Conservation (phyloP, 1,140 invertebrate species). For the Drosophila sechellia region DNA sequence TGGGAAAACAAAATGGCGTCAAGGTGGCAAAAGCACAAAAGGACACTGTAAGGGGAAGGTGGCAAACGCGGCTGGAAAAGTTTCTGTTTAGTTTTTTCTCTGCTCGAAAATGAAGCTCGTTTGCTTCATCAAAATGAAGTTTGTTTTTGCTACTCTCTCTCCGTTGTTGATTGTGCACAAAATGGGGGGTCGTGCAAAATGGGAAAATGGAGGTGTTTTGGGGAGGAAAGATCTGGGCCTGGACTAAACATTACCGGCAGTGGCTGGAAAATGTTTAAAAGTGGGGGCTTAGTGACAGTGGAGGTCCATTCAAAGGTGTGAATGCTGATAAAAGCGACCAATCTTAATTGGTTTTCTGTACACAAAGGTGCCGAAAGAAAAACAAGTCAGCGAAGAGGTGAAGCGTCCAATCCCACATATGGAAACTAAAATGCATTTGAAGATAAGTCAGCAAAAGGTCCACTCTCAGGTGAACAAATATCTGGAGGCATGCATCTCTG, state of each 20-base stretch:
- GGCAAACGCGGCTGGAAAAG: constrained; percentile 53
- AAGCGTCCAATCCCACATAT: constrained; percentile 17
- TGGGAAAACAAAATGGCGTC: constrained; percentile 72
- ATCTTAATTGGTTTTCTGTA: constrained; percentile 71
- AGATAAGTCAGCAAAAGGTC: constrained; percentile 9
- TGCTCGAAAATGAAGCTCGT: constrained; percentile 58
- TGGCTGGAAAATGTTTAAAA: constrained; percentile 45
- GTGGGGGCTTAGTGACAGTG: constrained; percentile 26
- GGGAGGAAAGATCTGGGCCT: constrained; percentile 15
- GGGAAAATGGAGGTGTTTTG: background rate
- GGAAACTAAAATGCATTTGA: constrained; percentile 3
- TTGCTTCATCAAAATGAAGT: constrained; percentile 72
- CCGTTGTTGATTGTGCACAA: constrained; percentile 53
- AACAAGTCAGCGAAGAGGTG: no score
- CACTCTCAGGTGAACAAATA: constrained; percentile 9
- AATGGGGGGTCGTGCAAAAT: constrained; percentile 25
- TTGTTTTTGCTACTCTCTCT: constrained; percentile 40
- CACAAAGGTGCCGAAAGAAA: background rate
- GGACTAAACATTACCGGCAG: constrained; percentile 20
- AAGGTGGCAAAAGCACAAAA: constrained; percentile 56
- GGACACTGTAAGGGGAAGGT: no score
- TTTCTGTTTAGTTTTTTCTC: constrained; percentile 58
- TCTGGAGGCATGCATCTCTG: background rate
- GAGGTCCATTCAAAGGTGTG: constrained; percentile 61
- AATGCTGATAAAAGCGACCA: constrained; percentile 62